Conservation (phyloP, 2,113 vertebrate species). For the Sporophila hypoxantha region DNA sequence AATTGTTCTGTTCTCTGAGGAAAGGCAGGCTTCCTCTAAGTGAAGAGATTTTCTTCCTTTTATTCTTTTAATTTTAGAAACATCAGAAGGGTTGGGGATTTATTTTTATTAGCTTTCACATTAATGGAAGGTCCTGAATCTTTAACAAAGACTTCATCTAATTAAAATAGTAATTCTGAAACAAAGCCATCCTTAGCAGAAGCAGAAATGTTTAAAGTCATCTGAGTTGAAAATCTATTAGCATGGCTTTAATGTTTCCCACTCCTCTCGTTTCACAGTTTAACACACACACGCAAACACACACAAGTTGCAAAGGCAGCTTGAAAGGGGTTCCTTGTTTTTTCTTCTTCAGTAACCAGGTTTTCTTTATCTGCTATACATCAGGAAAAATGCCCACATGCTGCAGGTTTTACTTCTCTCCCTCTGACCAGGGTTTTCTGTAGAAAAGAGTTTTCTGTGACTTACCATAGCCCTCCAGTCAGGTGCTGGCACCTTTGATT, state of each 20-base stretch:
- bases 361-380: not conserved
- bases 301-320: not conserved
- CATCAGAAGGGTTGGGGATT: not conserved
- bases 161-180: conserved; percentile 37
- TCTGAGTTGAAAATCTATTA: not conserved
- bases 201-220: not conserved
- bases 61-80: conserved; percentile 1
- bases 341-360: not conserved
- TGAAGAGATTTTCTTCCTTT: not conserved
- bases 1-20: not conserved
- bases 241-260: not conserved
- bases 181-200: not conserved
- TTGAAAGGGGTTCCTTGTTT: not conserved
- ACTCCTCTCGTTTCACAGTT: not conserved
- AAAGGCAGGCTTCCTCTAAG: not conserved
- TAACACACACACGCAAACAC: not conserved
- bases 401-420: not conserved
- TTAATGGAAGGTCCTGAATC: not conserved
- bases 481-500: not conserved
- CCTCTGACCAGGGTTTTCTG: not conserved
- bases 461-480: not conserved
- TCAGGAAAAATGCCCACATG: not conserved
- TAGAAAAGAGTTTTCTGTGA: not conserved
- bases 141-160: not conserved
- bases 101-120: not conserved